phyloP scores from a whole-genome alignment of 2,113 vertebrate genomes.

The Eudyptes chrysolophus region DNA sequence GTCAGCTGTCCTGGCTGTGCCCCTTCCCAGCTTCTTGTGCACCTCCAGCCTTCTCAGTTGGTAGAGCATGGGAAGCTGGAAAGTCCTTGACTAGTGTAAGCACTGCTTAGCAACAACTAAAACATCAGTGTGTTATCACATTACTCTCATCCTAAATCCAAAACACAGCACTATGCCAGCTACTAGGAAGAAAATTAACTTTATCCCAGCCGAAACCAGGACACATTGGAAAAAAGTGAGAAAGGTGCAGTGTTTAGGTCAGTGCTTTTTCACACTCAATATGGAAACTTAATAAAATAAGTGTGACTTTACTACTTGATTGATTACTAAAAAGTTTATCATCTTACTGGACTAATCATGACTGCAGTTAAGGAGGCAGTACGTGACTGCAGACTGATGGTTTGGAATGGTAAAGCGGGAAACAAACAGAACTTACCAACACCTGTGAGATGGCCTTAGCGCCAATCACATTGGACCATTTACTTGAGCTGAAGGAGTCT shows the following conservation, averaged over 20 bases:
- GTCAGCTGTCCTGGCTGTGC: no score
- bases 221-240: background rate
- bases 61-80: no score
- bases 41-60: no score
- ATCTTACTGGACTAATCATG: background rate
- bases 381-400: background rate
- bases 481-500: background rate
- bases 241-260: background rate
- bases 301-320: background rate
- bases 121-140: no score
- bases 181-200: no score
- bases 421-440: background rate
- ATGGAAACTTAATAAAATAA: background rate
- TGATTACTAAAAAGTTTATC: background rate
- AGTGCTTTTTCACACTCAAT: background rate
- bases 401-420: background rate
- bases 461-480: background rate
- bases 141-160: no score
- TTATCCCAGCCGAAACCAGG: no score
- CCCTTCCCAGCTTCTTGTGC: no score
- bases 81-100: no score
- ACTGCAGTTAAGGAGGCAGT: background rate
- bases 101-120: no score
- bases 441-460: background rate
- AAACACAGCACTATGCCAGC: no score